Evolutionary conservation across 2,888 invertebrate species (phyloP).

Genomic region (Matsumyia berberina): DNA sequence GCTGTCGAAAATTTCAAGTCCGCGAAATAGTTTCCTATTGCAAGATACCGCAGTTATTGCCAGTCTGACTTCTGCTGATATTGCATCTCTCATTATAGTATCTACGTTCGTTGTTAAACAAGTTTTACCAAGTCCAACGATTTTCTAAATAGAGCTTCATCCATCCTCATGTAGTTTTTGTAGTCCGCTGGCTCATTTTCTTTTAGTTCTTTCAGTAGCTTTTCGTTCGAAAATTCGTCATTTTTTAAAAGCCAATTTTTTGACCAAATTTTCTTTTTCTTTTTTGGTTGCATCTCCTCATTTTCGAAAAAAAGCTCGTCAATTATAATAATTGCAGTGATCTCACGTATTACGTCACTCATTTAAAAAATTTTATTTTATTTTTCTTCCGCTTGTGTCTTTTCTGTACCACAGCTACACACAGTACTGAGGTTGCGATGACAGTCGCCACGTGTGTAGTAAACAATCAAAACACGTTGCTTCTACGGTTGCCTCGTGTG

Average conservation of each 20-base stretch:
- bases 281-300: constrained; percentile 17
- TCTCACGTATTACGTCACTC: constrained; percentile 24
- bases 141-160: constrained; percentile 29
- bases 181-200: constrained; percentile 34
- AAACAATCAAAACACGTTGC: no score
- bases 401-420: constrained; percentile 23
- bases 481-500: no score
- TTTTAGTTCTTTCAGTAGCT: constrained; percentile 41
- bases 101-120: constrained; percentile 62
- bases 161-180: constrained; percentile 41
- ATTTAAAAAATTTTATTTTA: constrained; percentile 21
- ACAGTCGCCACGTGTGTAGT: no score
- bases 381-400: constrained; percentile 26
- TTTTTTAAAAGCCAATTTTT: constrained; percentile 44
- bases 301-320: constrained; percentile 26
- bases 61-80: constrained; percentile 71
- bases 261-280: constrained; percentile 45
- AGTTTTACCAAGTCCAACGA: constrained; percentile 36
- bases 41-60: constrained; percentile 60
- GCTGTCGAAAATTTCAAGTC: constrained; percentile 9
- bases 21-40: constrained; percentile 2
- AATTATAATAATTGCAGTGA: constrained; percentile 30
- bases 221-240: constrained; percentile 36
- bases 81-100: constrained; percentile 76
- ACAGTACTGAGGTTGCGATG: no score